These are phyloP conservation scores for Prionailurus viverrinus DNA, from an alignment of 2,113 vertebrate genomes.

Conservation along the genomic window DNA sequence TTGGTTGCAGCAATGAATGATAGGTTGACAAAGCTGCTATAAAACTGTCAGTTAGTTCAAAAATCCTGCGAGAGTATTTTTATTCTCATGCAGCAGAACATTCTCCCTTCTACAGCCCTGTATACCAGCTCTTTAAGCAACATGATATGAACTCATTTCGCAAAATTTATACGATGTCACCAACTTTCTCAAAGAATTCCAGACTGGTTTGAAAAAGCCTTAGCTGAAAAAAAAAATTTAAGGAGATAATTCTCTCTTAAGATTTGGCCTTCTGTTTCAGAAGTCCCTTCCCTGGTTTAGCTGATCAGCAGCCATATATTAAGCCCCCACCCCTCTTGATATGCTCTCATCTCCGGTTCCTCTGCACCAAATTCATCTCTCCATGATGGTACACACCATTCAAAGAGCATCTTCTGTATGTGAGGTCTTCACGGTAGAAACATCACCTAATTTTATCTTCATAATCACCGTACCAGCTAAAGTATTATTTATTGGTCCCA, in stretches of 20 bases:
- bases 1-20: constrained; percentile 80
- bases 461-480: background rate
- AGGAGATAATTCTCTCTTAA: constrained; percentile 25
- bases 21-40: constrained; percentile 82
- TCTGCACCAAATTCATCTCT: background rate
- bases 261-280: background rate
- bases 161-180: constrained; percentile 21
- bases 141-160: constrained; percentile 48
- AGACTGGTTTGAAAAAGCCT: constrained; percentile 53
- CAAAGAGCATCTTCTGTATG: background rate
- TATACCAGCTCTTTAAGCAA: constrained; percentile 63
- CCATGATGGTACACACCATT: background rate
- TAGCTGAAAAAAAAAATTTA: constrained; percentile 37
- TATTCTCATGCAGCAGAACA: constrained; percentile 73
- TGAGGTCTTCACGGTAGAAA: background rate
- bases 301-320: background rate
- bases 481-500: background rate
- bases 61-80: constrained; percentile 74
- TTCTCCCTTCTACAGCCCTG: constrained; percentile 22
- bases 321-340: background rate
- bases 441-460: background rate
- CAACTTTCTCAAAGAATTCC: constrained; percentile 66
- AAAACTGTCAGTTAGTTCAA: constrained; percentile 84
- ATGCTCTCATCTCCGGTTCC: background rate
- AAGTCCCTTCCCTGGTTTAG: background rate